Evolutionary conservation across 2,113 vertebrate genomes (phyloP).

Genomic region (Perccottus glenii): DNA sequence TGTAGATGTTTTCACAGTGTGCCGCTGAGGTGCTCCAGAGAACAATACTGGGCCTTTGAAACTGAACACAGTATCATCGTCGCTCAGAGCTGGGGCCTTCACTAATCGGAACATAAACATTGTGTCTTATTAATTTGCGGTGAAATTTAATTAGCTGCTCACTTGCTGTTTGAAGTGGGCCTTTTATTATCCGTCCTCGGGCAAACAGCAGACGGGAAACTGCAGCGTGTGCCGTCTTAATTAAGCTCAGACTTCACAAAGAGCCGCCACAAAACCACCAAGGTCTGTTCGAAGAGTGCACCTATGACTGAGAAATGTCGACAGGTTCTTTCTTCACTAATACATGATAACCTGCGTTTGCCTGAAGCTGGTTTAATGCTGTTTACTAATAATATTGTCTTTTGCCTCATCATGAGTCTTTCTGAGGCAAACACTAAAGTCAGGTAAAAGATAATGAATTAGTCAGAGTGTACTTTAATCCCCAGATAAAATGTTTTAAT

Average conservation of each 20-base stretch:
- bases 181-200: constrained; percentile 43
- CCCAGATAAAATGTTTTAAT: too few species aligned
- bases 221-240: constrained; percentile 44
- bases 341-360: too few species aligned
- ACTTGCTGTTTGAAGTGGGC: constrained; percentile 60
- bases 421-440: too few species aligned
- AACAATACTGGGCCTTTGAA: constrained; percentile 43
- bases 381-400: too few species aligned
- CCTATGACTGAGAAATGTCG: constrained; percentile 11
- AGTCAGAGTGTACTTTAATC: too few species aligned
- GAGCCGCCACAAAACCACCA: too few species aligned
- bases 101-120: constrained; percentile 31
- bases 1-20: too few species aligned
- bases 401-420: too few species aligned
- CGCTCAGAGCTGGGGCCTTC: too few species aligned
- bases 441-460: too few species aligned
- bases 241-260: constrained; percentile 14
- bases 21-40: not conserved
- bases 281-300: constrained; percentile 10
- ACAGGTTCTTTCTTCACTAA: not conserved
- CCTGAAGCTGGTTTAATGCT: too few species aligned
- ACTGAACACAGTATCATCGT: constrained; percentile 17
- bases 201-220: constrained; percentile 30
- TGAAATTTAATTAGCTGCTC: constrained; percentile 65
- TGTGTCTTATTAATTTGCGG: constrained; percentile 60